Evolutionary conservation across 2,888 invertebrate genomes (phyloP).

Genomic region (Diaprepes abbreviatus): DNA sequence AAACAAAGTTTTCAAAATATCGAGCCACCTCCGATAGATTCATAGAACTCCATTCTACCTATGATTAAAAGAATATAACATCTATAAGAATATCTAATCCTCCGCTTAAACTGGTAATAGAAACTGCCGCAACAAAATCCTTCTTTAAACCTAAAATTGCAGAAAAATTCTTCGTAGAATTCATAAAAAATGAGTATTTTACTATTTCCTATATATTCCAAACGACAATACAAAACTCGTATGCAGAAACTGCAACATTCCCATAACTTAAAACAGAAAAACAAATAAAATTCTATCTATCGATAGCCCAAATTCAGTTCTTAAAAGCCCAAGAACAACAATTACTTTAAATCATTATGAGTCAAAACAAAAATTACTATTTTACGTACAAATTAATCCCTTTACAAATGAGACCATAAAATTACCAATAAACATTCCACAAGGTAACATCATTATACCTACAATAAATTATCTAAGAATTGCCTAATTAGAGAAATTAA

Average conservation of each 20-base stretch:
- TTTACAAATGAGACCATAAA: conserved; percentile 7
- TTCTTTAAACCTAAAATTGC: conserved; percentile 15
- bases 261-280: conserved; percentile 20
- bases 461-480: too few species aligned
- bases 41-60: conserved; percentile 12
- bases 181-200: conserved; percentile 14
- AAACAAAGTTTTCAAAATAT: not conserved
- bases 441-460: conserved; percentile 33
- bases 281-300: conserved; percentile 21
- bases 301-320: not conserved
- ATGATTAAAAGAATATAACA: conserved; percentile 17
- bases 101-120: conserved; percentile 19
- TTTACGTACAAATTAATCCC: conserved; percentile 16
- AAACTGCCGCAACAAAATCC: conserved; percentile 11
- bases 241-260: conserved; percentile 13
- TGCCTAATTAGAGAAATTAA: too few species aligned
- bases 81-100: conserved; percentile 7
- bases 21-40: not conserved
- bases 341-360: conserved; percentile 12
- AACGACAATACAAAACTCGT: conserved; percentile 4
- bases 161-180: conserved; percentile 17
- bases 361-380: conserved; percentile 2
- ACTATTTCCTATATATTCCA: conserved; percentile 18
- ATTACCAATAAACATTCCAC: conserved; percentile 22
- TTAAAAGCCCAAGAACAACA: not conserved